Conservation (phyloP, 2,888 invertebrate species). For the Torymus tubicola region DNA sequence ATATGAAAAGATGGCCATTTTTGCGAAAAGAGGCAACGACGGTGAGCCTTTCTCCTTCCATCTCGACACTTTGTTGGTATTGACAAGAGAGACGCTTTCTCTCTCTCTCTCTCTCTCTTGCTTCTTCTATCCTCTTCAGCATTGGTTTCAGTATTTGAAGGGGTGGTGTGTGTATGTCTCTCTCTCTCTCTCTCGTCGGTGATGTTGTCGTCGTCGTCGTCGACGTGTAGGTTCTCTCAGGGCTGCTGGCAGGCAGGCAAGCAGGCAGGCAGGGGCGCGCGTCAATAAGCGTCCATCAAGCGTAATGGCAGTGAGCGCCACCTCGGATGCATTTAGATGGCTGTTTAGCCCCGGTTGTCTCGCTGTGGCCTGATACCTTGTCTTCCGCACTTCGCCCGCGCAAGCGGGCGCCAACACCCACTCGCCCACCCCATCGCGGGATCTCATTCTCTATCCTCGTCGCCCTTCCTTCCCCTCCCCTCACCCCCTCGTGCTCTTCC, state of each 20-base stretch:
- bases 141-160: constrained; percentile 13
- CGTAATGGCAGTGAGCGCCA: constrained; percentile 77
- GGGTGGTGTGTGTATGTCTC: not conserved
- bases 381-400: constrained; percentile 52
- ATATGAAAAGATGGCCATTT: constrained; percentile 57
- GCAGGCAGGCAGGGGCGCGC: constrained; percentile 66
- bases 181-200: constrained; percentile 1
- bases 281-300: constrained; percentile 77
- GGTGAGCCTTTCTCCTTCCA: not conserved
- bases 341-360: constrained; percentile 77
- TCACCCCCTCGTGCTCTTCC: not conserved
- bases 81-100: constrained; percentile 9
- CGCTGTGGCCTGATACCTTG: constrained; percentile 63
- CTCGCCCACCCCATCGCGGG: constrained; percentile 45
- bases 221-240: too few species aligned
- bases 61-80: constrained; percentile 32
- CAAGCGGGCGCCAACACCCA: constrained; percentile 31
- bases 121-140: not conserved
- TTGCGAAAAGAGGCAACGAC: not conserved
- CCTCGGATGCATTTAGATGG: constrained; percentile 77
- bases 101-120: not conserved
- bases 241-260: not conserved
- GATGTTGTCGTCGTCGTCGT: not conserved
- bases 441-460: constrained; percentile 23
- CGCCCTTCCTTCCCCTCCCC: not conserved